Evolutionary conservation across 2,113 vertebrate species (phyloP).

Genomic region (Arvicanthis niloticus): DNA sequence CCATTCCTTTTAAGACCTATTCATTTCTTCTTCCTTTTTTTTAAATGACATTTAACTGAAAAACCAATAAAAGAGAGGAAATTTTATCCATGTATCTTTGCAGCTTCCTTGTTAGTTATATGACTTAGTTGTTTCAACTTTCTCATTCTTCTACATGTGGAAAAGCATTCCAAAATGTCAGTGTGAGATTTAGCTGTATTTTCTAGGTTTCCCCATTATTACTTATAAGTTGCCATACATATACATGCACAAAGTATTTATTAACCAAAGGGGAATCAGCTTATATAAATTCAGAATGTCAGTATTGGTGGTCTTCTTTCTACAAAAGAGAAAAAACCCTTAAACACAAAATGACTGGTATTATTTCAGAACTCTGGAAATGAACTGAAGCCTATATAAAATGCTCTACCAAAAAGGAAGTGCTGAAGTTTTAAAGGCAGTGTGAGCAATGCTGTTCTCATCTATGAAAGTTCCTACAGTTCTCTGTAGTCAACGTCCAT

Average conservation of each 20-base stretch:
- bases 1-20: constrained; percentile 40
- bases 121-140: constrained; percentile 15
- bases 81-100: constrained; percentile 31
- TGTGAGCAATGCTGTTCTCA: not conserved
- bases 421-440: not conserved
- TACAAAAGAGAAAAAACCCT: not conserved
- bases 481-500: not conserved
- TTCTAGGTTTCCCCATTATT: not conserved
- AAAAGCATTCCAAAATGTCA: constrained; percentile 14
- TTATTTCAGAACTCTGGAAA: not conserved
- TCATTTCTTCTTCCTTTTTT: constrained; percentile 56
- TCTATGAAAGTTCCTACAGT: no score
- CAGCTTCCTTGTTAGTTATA: constrained; percentile 51
- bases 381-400: not conserved
- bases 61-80: constrained; percentile 48
- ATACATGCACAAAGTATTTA: not conserved
- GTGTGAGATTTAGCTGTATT: not conserved
- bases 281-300: not conserved
- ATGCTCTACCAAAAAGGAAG: not conserved
- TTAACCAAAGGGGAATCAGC: not conserved
- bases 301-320: not conserved
- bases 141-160: not conserved
- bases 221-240: not conserved
- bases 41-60: constrained; percentile 61
- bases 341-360: not conserved